Evolutionary conservation across 37 sponge, comb jelly and placozoan genomes (phyloP).

Genomic region (Aplysina aerophoba): DNA sequence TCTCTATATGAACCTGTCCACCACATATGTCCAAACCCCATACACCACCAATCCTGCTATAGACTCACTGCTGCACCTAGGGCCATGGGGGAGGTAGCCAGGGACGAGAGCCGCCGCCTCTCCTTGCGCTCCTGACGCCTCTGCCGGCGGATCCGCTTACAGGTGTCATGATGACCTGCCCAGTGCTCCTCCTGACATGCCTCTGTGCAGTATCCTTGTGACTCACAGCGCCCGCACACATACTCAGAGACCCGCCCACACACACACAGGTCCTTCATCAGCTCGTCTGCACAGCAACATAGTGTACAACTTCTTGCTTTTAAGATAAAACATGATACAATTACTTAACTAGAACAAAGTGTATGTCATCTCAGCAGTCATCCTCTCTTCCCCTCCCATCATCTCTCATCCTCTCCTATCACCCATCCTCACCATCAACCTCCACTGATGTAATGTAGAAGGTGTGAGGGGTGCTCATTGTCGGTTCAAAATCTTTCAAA

Average conservation of each 20-base stretch:
- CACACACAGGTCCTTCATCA: conserved; percentile 65
- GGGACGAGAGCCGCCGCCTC: neutral
- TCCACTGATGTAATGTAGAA: conserved; percentile 29
- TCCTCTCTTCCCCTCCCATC: neutral
- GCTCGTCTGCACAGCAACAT: neutral
- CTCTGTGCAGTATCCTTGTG: conserved; percentile 72
- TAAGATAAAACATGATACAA: no score
- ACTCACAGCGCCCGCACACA: conserved; percentile 69
- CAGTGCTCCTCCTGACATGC: conserved; percentile 77
- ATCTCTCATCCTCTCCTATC: neutral
- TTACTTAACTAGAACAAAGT: no score
- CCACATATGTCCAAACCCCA: no score
- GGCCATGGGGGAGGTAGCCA: no score
- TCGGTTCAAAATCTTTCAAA: conserved; percentile 36
- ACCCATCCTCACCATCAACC: neutral
- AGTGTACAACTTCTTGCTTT: neutral
- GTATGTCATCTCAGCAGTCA: no score
- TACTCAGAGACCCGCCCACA: conserved; percentile 79
- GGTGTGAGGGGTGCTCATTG: conserved; percentile 6
- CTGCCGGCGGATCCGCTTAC: conserved; percentile 23
- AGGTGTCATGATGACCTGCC: conserved; percentile 37
- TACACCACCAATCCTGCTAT: no score
- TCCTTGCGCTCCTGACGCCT: conserved; percentile 22
- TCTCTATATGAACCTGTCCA: no score
- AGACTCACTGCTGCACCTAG: no score